Evolutionary conservation across 1,140 invertebrate genomes (phyloP).

Genomic region (Euura lappo): DNA sequence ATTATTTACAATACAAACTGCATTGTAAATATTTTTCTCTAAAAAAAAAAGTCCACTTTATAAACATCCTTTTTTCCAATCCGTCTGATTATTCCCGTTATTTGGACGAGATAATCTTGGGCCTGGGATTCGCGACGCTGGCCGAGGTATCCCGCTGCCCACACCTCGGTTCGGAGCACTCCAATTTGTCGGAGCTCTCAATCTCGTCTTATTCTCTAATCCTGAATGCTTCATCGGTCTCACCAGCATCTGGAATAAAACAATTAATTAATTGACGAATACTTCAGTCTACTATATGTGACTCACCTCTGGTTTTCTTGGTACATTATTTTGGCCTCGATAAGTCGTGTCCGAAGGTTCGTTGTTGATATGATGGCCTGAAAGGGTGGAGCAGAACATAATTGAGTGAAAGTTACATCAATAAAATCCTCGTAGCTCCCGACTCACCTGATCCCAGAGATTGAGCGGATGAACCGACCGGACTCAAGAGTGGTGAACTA

Average conservation of each 20-base stretch:
- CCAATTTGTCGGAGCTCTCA: slow-evolving; percentile 48
- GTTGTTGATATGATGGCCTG: neutral
- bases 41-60: slow-evolving; percentile 15
- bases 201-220: slow-evolving; percentile 38
- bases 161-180: slow-evolving; percentile 35
- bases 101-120: slow-evolving; percentile 38
- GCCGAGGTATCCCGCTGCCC: slow-evolving; percentile 55
- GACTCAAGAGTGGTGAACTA: slow-evolving; percentile 46
- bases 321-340: neutral
- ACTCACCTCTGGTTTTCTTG: slow-evolving; percentile 5
- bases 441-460: slow-evolving; percentile 30
- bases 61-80: slow-evolving; percentile 31
- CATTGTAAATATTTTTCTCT: neutral
- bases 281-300: neutral
- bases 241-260: neutral
- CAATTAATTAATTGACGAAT: neutral
- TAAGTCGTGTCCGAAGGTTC: neutral
- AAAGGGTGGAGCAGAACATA: neutral
- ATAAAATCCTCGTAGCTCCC: neutral
- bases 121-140: slow-evolving; percentile 54
- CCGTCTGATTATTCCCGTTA: slow-evolving; percentile 28
- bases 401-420: neutral
- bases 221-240: neutral
- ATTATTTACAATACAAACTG: neutral
- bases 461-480: slow-evolving; percentile 37